These are phyloP conservation scores for Parasteatoda lunata DNA, from an alignment of 2,888 invertebrate genomes.

Conservation along the genomic window DNA sequence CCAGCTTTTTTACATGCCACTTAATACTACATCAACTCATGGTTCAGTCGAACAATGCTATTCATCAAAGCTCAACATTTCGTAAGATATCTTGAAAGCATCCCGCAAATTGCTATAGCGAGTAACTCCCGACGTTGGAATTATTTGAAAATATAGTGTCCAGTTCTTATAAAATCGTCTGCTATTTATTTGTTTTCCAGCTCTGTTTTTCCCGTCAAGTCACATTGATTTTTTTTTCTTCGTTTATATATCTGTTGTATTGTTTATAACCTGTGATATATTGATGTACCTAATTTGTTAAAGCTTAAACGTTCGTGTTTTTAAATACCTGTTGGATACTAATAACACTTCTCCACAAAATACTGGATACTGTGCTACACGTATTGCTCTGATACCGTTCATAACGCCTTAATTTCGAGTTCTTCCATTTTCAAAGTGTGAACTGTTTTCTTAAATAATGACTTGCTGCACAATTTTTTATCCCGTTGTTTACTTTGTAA, in stretches of 20 bases:
- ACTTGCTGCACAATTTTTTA: conserved; percentile 63
- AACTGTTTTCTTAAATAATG: conserved; percentile 26
- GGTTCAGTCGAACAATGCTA: conserved; percentile 7
- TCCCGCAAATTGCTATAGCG: background rate
- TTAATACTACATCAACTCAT: background rate
- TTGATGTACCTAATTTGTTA: background rate
- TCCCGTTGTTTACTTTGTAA: conserved; percentile 39
- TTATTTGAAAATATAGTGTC: conserved; percentile 13
- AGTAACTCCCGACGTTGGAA: conserved; percentile 18
- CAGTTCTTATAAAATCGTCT: background rate
- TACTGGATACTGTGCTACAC: background rate
- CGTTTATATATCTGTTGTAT: background rate
- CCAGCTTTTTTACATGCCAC: conserved; percentile 17
- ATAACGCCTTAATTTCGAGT: conserved; percentile 51
- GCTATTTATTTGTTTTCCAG: background rate
- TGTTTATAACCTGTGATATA: conserved; percentile 26
- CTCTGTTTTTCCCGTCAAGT: background rate
- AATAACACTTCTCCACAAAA: too few species aligned
- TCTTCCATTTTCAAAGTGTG: conserved; percentile 62
- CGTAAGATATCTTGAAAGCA: conserved; percentile 19
- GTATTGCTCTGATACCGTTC: background rate
- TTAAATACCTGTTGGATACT: too few species aligned
- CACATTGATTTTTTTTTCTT: conserved; percentile 2
- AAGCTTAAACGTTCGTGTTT: background rate
- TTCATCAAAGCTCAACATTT: background rate